Evolutionary conservation across 2,888 invertebrate species (phyloP).

Genomic region (Hemicrepidius hirtus): DNA sequence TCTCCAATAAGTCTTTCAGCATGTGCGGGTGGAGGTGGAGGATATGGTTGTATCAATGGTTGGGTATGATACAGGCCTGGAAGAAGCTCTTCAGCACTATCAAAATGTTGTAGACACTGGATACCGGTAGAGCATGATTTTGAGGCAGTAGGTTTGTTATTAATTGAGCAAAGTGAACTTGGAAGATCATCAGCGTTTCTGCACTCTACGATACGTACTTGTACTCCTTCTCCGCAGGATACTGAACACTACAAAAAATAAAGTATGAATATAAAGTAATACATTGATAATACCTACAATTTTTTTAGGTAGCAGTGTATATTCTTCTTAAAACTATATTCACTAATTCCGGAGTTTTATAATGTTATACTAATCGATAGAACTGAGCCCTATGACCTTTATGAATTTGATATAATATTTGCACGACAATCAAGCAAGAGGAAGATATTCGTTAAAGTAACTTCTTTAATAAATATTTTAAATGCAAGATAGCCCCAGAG

Average conservation of each 20-base stretch:
- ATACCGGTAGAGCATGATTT: slow-evolving; percentile 85
- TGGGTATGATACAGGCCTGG: slow-evolving; percentile 79
- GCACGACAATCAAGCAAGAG: too few species aligned
- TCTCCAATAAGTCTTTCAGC: slow-evolving; percentile 83
- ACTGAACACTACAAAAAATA: slow-evolving; percentile 86
- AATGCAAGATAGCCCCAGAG: too few species aligned
- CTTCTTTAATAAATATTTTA: too few species aligned
- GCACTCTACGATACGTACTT: slow-evolving; percentile 89
- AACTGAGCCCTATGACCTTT: too few species aligned
- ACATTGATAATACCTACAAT: too few species aligned
- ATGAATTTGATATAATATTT: too few species aligned
- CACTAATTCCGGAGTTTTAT: too few species aligned
- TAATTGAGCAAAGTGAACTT: slow-evolving; percentile 79
- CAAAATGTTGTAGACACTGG: slow-evolving; percentile 76
- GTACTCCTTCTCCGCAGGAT: slow-evolving; percentile 91
- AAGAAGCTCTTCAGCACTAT: slow-evolving; percentile 76
- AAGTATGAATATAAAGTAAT: too few species aligned
- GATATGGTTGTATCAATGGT: slow-evolving; percentile 81
- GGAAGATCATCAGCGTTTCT: slow-evolving; percentile 76
- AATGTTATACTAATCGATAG: too few species aligned
- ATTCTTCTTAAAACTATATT: too few species aligned
- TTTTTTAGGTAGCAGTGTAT: too few species aligned
- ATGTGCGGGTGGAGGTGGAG: slow-evolving; percentile 77
- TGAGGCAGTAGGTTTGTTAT: slow-evolving; percentile 80
- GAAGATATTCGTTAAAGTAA: too few species aligned